These are phyloP conservation scores for Listrodromus nycthemerus DNA, from an alignment of 2,888 invertebrate species.

Conservation along the genomic window DNA sequence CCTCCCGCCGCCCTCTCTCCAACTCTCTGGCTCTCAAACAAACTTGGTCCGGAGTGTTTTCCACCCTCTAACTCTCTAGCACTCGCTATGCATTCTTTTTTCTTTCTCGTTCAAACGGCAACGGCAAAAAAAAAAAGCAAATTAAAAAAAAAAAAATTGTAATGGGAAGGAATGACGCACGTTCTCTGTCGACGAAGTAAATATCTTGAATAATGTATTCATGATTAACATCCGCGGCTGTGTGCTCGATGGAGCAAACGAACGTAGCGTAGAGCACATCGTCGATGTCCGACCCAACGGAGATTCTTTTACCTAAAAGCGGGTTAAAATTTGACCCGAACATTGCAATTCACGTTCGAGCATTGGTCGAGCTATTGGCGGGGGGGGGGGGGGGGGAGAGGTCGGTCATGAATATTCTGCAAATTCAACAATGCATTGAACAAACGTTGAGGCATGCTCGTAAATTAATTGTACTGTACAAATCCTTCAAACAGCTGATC, in stretches of 20 bases:
- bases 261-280: constrained; percentile 48
- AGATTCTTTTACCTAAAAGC: constrained; percentile 34
- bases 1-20: neutral
- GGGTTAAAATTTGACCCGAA: constrained; percentile 18
- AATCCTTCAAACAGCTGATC: constrained; percentile 58
- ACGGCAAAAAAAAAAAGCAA: neutral
- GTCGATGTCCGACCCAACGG: constrained; percentile 19
- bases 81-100: neutral
- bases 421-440: constrained; percentile 71
- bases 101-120: neutral
- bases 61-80: constrained; percentile 9
- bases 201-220: constrained; percentile 33
- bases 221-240: constrained; percentile 13
- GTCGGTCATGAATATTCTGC: constrained; percentile 73
- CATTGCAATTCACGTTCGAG: neutral
- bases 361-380: neutral
- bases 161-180: neutral
- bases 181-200: neutral
- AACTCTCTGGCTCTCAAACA: constrained; percentile 19
- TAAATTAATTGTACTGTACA: constrained; percentile 72
- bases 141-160: neutral
- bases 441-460: constrained; percentile 74
- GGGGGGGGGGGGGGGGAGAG: neutral
- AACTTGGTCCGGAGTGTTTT: constrained; percentile 36
- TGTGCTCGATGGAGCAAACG: constrained; percentile 61